Evolutionary conservation across 2,113 vertebrate genomes (phyloP), one percentile per base, ranked within the genome.

Genomic region (Bubalus kerabau): DNA sequence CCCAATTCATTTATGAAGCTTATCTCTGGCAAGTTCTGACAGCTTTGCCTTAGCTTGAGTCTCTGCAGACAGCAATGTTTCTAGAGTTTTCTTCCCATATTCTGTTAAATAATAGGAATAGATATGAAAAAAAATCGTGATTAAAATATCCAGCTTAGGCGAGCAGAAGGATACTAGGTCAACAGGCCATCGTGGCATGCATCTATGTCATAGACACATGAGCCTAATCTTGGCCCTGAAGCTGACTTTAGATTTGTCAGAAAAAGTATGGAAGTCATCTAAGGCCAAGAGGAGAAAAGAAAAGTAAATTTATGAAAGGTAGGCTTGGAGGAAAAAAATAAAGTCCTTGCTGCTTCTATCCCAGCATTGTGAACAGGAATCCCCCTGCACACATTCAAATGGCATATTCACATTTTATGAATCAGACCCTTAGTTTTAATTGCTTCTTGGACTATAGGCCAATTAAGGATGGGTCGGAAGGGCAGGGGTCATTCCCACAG

Each of bases 391-490:
- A 97, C 90, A 78, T 91, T 95, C 94, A 98, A 97, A 97, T 95
- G 95, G 67, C 94, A 95, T 0, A 16, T 87, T 97, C 91, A 87
- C 97, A 92, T 98, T 98, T 98, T 98, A 98, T 97, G 86, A 98
- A 98, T 97, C 67, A 16, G 90, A 95, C 91, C 97, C 98, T 98
- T 97, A 97, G 97, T 98, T 98, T 98, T 98, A 98, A 98, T 98
- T 98, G 96, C 98, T 98, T 98, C 97, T 98, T 97, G 96, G 95
- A 98, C 96, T 97, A 96, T 94, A 93, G 90, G 97, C 97, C 98
- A 98, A 98, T 98, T 99, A 99, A 98, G 95, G 97, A 98, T 98
- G 97, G 98, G 91, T 96, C 98, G 91, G 98, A 97, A 98, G 97
- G 97, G 98, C 87, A 96, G 97, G 87, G 97, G 97, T 98, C 98